Evolutionary conservation across 2,888 invertebrate species (phyloP).

Genomic region (Nycteola revayana): DNA sequence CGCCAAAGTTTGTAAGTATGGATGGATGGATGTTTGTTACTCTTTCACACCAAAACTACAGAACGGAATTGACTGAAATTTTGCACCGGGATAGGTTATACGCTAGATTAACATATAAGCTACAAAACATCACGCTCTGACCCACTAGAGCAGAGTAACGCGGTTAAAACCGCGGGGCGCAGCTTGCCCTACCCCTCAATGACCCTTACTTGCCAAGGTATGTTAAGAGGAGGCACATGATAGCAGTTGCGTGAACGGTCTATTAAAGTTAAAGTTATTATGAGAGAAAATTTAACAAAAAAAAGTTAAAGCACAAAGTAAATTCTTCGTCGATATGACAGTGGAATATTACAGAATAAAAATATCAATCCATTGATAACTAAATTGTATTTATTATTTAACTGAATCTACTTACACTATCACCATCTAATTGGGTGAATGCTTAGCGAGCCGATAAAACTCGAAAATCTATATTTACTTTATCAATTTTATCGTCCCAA

Average conservation of each 20-base stretch:
- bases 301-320: neutral
- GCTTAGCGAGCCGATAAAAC: slow-evolving; percentile 18
- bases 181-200: too few relatives aligned
- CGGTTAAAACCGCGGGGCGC: too few relatives aligned
- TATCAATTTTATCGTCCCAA: slow-evolving; percentile 47
- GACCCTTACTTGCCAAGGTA: too few relatives aligned
- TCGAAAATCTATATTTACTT: slow-evolving; percentile 7
- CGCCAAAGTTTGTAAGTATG: too few relatives aligned
- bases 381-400: neutral
- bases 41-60: too few relatives aligned
- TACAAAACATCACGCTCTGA: too few relatives aligned
- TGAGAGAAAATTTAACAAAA: neutral
- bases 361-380: slow-evolving; percentile 1
- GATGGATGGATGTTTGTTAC: too few relatives aligned
- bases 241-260: neutral
- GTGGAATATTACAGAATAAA: neutral
- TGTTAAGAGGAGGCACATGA: too few relatives aligned
- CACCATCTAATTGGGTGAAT: slow-evolving; percentile 28
- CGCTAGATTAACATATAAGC: too few relatives aligned
- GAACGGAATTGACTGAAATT: too few relatives aligned
- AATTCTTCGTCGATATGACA: neutral
- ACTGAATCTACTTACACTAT: slow-evolving; percentile 1
- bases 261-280: neutral
- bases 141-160: too few relatives aligned
- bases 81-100: too few relatives aligned